Conservation (phyloP, 2,797 vertebrate species). For the Oryzias sinensis region DNA sequence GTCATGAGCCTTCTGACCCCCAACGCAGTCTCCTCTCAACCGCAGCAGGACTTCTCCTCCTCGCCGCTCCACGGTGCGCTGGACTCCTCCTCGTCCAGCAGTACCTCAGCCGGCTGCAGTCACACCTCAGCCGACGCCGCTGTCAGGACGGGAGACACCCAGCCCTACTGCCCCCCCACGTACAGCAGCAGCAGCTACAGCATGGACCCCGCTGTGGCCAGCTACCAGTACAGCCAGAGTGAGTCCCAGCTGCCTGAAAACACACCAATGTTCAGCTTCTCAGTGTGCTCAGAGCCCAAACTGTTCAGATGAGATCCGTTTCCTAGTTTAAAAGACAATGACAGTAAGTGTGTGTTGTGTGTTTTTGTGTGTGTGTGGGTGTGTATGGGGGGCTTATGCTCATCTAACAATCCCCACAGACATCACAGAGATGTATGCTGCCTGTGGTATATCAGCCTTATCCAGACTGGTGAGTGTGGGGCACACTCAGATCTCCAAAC, state of each 20-base stretch:
- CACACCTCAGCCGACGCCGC: constrained; percentile 84
- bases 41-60: constrained; percentile 93
- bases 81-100: constrained; percentile 84
- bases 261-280: too few species aligned
- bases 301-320: too few species aligned
- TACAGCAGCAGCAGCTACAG: constrained; percentile 95
- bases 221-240: constrained; percentile 97
- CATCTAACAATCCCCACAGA: too few species aligned
- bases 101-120: constrained; percentile 92
- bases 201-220: constrained; percentile 89
- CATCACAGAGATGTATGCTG: too few species aligned
- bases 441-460: too few species aligned
- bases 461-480: too few species aligned
- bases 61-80: constrained; percentile 89
- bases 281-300: too few species aligned
- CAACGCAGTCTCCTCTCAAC: constrained; percentile 84
- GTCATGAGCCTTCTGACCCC: constrained; percentile 96
- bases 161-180: constrained; percentile 94
- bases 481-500: too few species aligned
- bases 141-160: constrained; percentile 91
- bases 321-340: too few species aligned
- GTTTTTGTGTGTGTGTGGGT: too few species aligned
- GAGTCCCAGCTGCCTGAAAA: constrained; percentile 65
- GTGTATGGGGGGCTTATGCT: too few species aligned
- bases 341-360: too few species aligned